phyloP scores from a whole-genome alignment of 2,888 invertebrate species.

The Lepidocyrtinus sp. region DNA sequence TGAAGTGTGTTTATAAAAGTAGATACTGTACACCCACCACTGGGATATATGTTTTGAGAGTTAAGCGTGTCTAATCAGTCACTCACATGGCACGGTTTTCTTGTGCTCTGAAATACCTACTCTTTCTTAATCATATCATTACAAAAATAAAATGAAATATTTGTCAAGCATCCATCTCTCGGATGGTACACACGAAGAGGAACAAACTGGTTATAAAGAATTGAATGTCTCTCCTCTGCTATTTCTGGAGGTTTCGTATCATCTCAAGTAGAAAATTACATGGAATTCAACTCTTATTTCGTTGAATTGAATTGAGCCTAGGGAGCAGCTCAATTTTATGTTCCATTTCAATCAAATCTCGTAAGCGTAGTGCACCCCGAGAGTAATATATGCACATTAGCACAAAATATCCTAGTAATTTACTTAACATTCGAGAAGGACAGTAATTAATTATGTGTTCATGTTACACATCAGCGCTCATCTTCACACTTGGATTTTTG shows the following conservation, averaged over 20 bases:
- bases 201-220: constrained; percentile 1
- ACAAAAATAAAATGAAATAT: constrained; percentile 6
- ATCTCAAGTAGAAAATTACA: too few relatives aligned
- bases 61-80: constrained; percentile 48
- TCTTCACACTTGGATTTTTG: background rate
- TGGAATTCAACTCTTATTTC: too few relatives aligned
- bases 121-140: background rate
- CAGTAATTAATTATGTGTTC: constrained; percentile 21
- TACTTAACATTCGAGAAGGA: background rate
- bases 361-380: too few relatives aligned
- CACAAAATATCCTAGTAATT: background rate
- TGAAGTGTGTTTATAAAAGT: too few relatives aligned
- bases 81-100: constrained; percentile 50
- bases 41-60: background rate
- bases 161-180: background rate
- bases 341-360: background rate
- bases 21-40: constrained; percentile 9
- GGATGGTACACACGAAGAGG: background rate
- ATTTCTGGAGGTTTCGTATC: too few relatives aligned
- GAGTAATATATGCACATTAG: constrained; percentile 4
- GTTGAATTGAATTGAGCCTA: too few relatives aligned
- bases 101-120: background rate
- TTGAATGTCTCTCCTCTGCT: background rate
- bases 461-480: constrained; percentile 36
- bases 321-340: too few relatives aligned